phyloP scores from a whole-genome alignment of 1,140 invertebrate genomes.

The Leptonema lineaticorne region DNA sequence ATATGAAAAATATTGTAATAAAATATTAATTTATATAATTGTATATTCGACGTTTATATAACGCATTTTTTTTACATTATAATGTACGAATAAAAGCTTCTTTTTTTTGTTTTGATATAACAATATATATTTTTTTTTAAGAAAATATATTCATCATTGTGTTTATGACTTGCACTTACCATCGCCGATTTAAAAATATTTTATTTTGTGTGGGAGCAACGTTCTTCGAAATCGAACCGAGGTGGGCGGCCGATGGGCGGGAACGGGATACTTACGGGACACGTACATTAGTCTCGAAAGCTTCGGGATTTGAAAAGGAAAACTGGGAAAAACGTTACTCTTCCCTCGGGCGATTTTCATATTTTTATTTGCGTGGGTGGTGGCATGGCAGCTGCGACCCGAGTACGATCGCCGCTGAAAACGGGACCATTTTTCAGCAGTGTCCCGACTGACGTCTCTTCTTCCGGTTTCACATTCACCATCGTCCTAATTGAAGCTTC shows the following conservation, averaged over 20 bases:
- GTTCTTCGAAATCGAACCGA: too few relatives aligned
- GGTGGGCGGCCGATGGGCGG: neutral
- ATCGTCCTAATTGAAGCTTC: neutral
- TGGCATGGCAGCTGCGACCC: constrained; percentile 12
- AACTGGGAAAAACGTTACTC: neutral
- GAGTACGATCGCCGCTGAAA: neutral
- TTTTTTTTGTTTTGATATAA: too few relatives aligned
- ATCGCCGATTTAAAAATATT: neutral
- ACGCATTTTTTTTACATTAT: too few relatives aligned
- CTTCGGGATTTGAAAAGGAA: constrained; percentile 25
- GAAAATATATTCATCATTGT: too few relatives aligned
- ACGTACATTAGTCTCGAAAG: constrained; percentile 24
- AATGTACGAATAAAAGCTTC: too few relatives aligned
- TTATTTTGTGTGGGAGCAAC: neutral
- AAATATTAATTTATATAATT: too few relatives aligned
- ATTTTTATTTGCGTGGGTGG: constrained; percentile 15
- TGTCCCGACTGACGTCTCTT: constrained; percentile 3
- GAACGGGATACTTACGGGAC: constrained; percentile 3
- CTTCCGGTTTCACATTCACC: neutral
- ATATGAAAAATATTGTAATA: too few relatives aligned
- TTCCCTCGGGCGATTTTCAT: constrained; percentile 16
- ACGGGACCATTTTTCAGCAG: constrained; percentile 22
- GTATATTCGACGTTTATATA: too few relatives aligned
- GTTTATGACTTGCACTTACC: too few relatives aligned
- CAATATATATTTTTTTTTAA: too few relatives aligned